Evolutionary conservation across 2,888 invertebrate genomes (phyloP).

Genomic region (Aplocera efformata): DNA sequence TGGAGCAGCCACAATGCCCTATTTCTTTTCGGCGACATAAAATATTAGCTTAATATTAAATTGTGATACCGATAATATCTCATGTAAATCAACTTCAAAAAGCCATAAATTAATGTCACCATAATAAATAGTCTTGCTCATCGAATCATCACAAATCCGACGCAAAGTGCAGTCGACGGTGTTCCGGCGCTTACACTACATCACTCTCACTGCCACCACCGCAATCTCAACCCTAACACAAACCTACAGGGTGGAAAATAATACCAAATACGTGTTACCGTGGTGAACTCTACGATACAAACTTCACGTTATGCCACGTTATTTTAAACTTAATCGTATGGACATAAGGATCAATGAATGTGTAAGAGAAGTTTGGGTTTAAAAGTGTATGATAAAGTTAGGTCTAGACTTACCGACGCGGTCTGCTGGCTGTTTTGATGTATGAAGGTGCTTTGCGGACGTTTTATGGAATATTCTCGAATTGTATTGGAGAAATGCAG

Average conservation of each 20-base stretch:
- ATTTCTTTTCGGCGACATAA: too few relatives aligned
- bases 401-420: slow-evolving; percentile 30
- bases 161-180: slow-evolving; percentile 54
- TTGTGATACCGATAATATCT: too few relatives aligned
- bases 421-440: slow-evolving; percentile 31
- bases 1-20: too few relatives aligned
- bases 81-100: slow-evolving; percentile 28
- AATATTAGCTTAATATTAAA: too few relatives aligned
- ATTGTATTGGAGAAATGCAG: slow-evolving; percentile 17
- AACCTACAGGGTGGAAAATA: slow-evolving; percentile 2
- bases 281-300: slow-evolving; percentile 5
- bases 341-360: slow-evolving; percentile 1
- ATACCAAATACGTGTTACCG: slow-evolving; percentile 6
- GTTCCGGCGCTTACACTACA: slow-evolving; percentile 40
- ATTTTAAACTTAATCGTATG: slow-evolving; percentile 5
- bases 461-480: slow-evolving; percentile 25
- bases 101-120: slow-evolving; percentile 44
- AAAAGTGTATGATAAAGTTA: slow-evolving; percentile 27
- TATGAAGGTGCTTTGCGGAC: slow-evolving; percentile 28
- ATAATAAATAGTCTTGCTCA: slow-evolving; percentile 49
- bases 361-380: slow-evolving; percentile 7
- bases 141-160: slow-evolving; percentile 51
- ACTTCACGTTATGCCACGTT: not conserved
- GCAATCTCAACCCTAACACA: slow-evolving; percentile 6
- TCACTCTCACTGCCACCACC: slow-evolving; percentile 1